Percentiles rank a stretch among this genome's conserved stretches.
Conservation (phyloP, 2,888 invertebrate genomes). For the Serripes groenlandicus region DNA sequence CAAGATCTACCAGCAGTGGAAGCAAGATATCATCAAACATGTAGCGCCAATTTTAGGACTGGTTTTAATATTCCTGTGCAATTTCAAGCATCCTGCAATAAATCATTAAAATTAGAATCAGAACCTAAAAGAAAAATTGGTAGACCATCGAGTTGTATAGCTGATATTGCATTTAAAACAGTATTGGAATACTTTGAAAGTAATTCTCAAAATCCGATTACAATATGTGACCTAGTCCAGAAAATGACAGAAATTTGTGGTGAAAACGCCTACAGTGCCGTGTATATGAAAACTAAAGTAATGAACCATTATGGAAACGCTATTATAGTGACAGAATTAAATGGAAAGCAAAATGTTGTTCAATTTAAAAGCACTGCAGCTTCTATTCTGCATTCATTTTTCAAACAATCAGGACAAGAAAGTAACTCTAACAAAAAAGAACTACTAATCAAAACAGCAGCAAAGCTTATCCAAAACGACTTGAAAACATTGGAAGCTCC, state of each 20-base stretch:
- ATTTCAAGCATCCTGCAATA: too few relatives aligned
- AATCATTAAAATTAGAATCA: neutral
- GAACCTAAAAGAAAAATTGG: slow-evolving; percentile 3
- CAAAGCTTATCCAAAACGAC: slow-evolving; percentile 67
- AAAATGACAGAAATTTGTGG: slow-evolving; percentile 35
- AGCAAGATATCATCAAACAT: slow-evolving; percentile 37
- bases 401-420: slow-evolving; percentile 26
- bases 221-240: slow-evolving; percentile 39
- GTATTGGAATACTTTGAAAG: slow-evolving; percentile 33
- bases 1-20: slow-evolving; percentile 40
- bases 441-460: slow-evolving; percentile 64
- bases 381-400: slow-evolving; percentile 53
- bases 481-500: slow-evolving; percentile 46
- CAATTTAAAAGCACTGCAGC: slow-evolving; percentile 54
- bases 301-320: slow-evolving; percentile 58
- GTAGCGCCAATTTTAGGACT: slow-evolving; percentile 12
- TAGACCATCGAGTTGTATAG: slow-evolving; percentile 4
- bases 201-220: slow-evolving; percentile 48
- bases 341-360: slow-evolving; percentile 59
- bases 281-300: slow-evolving; percentile 63
- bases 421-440: slow-evolving; percentile 43
- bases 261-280: slow-evolving; percentile 24
- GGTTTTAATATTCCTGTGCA: neutral
- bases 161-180: slow-evolving; percentile 35
- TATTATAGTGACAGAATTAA: slow-evolving; percentile 59